Evolutionary conservation across 1,140 invertebrate genomes (phyloP).

Genomic region (Cherax destructor): DNA sequence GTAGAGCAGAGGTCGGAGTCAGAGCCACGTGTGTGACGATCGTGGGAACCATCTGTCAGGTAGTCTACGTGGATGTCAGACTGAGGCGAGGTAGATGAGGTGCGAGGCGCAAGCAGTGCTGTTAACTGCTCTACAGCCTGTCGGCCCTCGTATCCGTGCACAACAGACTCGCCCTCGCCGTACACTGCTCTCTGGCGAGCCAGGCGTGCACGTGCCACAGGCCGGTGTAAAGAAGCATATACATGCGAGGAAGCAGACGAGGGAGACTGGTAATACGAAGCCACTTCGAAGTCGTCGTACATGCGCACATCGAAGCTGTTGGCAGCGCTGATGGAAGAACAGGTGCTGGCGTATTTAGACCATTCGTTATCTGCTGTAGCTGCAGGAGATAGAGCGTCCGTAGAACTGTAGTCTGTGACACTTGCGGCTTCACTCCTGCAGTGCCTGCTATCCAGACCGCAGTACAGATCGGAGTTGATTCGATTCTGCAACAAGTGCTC

Average conservation of each 20-base stretch:
- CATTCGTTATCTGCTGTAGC: constrained; percentile 58
- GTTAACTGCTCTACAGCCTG: constrained; percentile 58
- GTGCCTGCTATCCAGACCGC: constrained; percentile 9
- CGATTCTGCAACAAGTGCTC: constrained; percentile 45
- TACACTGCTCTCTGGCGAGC: constrained; percentile 37
- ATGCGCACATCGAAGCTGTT: constrained; percentile 69
- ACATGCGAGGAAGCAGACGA: constrained; percentile 56
- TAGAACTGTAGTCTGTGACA: constrained; percentile 59
- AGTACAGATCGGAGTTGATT: constrained; percentile 4
- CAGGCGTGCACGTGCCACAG: constrained; percentile 16
- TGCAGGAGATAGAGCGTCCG: constrained; percentile 55
- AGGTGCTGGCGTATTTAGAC: constrained; percentile 67
- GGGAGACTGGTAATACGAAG: constrained; percentile 68
- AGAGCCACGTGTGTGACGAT: constrained; percentile 4
- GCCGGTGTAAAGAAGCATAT: constrained; percentile 60
- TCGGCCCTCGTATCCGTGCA: constrained; percentile 42
- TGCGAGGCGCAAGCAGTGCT: constrained; percentile 41
- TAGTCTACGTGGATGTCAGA: constrained; percentile 22
- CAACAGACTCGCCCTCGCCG: constrained; percentile 24
- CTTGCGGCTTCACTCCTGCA: constrained; percentile 42
- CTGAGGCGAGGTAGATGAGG: constrained; percentile 1
- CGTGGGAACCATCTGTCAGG: constrained; percentile 13
- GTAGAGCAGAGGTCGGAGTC: constrained; percentile 49
- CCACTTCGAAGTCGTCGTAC: constrained; percentile 70
- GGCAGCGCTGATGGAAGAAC: constrained; percentile 67